These are phyloP conservation scores for Macrosoma leucophasiata DNA, from an alignment of 2,888 invertebrate genomes.

Conservation along the genomic window DNA sequence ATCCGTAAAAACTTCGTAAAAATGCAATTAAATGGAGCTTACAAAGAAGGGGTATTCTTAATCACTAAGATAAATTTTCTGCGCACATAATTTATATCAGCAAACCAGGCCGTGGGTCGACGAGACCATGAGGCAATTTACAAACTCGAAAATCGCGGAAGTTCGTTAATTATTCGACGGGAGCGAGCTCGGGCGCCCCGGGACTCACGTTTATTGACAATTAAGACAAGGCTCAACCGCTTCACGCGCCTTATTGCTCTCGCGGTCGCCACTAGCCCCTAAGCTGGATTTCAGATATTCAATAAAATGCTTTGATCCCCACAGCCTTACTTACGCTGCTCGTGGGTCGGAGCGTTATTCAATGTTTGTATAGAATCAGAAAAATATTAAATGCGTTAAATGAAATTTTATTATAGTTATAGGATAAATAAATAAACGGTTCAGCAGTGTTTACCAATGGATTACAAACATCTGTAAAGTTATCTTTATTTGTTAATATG, in stretches of 20 bases:
- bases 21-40: conserved; percentile 27
- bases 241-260: conserved; percentile 58
- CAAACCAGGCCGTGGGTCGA: conserved; percentile 66
- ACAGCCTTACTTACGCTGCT: too few species aligned
- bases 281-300: conserved; percentile 39
- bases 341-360: too few species aligned
- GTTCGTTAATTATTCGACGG: conserved; percentile 73
- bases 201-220: conserved; percentile 72
- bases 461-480: too few species aligned
- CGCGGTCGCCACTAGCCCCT: conserved; percentile 35
- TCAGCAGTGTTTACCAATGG: too few species aligned
- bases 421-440: too few species aligned
- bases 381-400: too few species aligned
- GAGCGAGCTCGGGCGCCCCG: conserved; percentile 51
- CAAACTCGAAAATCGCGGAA: conserved; percentile 75
- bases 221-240: conserved; percentile 63
- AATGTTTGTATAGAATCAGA: too few species aligned
- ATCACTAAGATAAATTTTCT: conserved; percentile 69
- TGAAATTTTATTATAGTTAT: too few species aligned
- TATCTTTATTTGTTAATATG: too few species aligned
- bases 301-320: too few species aligned
- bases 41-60: conserved; percentile 56
- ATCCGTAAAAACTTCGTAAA: conserved; percentile 6
- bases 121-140: conserved; percentile 73
- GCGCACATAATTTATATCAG: conserved; percentile 69